Conservation (phyloP, 2,888 invertebrate species). For the Scelioninae gen. 2 region DNA sequence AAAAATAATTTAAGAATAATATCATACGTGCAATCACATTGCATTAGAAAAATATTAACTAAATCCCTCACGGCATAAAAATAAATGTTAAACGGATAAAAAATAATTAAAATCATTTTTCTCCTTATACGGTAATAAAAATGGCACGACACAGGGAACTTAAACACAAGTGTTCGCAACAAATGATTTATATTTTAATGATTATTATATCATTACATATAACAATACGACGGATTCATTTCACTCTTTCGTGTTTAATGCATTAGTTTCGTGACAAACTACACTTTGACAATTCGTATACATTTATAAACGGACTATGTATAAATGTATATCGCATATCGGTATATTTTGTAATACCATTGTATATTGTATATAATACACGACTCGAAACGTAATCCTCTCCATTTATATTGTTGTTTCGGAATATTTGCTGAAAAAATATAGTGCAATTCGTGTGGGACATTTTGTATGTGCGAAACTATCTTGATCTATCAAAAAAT, state of each 20-base stretch:
- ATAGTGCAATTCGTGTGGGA: conserved; percentile 32
- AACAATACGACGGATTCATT: conserved; percentile 51
- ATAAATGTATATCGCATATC: conserved; percentile 36
- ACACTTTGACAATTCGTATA: conserved; percentile 35
- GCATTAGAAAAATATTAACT: too few species aligned
- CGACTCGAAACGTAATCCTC: conserved; percentile 31
- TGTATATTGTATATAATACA: conserved; percentile 27
- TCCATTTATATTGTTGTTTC: conserved; percentile 27
- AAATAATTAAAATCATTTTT: too few species aligned
- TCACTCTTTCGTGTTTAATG: conserved; percentile 33
- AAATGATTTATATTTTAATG: conserved; percentile 35
- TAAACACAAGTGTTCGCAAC: conserved; percentile 20
- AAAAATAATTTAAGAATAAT: too few species aligned
- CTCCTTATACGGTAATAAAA: too few species aligned
- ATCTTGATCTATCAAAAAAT: conserved; percentile 28
- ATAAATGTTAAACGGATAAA: too few species aligned
- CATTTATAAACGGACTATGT: conserved; percentile 38
- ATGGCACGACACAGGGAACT: background rate
- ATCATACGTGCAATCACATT: too few species aligned
- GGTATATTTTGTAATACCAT: conserved; percentile 28
- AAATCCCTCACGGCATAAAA: too few species aligned
- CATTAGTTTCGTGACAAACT: conserved; percentile 32
- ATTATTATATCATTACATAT: conserved; percentile 38
- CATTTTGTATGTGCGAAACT: conserved; percentile 2
- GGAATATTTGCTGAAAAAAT: conserved; percentile 39